These are phyloP conservation scores for Rotaria macrura DNA, from an alignment of 2,888 invertebrate species.

Conservation along the genomic window DNA sequence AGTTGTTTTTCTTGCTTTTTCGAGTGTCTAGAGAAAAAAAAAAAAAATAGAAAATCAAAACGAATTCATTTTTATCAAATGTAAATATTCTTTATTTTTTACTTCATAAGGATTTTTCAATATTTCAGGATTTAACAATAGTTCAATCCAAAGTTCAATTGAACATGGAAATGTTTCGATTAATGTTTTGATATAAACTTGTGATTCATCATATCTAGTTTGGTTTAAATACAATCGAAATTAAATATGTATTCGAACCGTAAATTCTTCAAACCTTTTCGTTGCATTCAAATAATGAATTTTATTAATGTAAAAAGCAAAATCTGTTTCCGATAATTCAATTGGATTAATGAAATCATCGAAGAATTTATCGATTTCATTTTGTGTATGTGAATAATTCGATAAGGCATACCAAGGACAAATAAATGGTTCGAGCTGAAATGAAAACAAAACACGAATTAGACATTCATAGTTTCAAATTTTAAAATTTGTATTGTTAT, in stretches of 20 bases:
- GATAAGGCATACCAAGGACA: not conserved
- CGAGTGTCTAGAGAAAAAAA: not conserved
- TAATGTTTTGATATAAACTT: not conserved
- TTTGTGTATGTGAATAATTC: not conserved
- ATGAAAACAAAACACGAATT: not conserved
- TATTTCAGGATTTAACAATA: not conserved
- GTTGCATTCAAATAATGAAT: not conserved
- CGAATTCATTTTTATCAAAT: too few species aligned
- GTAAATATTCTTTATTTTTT: too few species aligned
- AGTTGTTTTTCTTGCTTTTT: not conserved
- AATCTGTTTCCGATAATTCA: not conserved
- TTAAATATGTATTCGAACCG: too few species aligned
- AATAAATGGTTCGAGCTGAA: not conserved
- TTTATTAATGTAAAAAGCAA: not conserved
- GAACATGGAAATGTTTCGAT: not conserved
- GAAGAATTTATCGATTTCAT: not conserved
- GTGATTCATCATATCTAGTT: not conserved
- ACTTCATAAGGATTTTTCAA: not conserved
- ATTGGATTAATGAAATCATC: not conserved
- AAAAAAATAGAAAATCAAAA: too few species aligned
- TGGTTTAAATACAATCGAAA: too few species aligned
- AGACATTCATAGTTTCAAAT: not conserved
- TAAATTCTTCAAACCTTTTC: not conserved
- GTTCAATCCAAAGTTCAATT: constrained; percentile 6
- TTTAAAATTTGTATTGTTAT: too few species aligned